Evolutionary conservation across 1,140 invertebrate genomes (phyloP).

Genomic region (Campoletis sonorensis): DNA sequence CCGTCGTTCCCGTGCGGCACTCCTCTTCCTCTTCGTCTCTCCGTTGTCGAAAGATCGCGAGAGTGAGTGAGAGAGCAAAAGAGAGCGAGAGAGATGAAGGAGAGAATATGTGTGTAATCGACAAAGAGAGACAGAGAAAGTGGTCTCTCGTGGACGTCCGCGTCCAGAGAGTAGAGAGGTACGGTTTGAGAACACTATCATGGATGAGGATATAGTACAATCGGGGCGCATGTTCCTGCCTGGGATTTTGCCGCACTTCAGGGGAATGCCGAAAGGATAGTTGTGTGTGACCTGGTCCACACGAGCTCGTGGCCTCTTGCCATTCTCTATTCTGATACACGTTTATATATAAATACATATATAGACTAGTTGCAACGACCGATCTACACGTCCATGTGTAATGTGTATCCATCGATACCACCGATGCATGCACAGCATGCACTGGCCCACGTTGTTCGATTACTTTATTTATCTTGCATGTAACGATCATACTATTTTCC

Average conservation of each 20-base stretch:
- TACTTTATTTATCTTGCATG: slow-evolving; percentile 65
- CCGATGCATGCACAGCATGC: slow-evolving; percentile 26
- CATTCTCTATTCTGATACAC: neutral
- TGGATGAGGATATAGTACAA: slow-evolving; percentile 31
- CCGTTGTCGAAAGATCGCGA: slow-evolving; percentile 45
- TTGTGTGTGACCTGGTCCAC: neutral
- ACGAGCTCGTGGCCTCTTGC: neutral
- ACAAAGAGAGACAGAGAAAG: slow-evolving; percentile 9
- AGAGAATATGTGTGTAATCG: neutral
- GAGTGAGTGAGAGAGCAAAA: neutral
- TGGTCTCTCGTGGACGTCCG: neutral
- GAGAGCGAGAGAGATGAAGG: neutral
- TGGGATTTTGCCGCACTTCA: slow-evolving; percentile 11
- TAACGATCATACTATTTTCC: slow-evolving; percentile 13
- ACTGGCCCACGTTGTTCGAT: slow-evolving; percentile 11
- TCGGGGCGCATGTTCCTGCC: slow-evolving; percentile 37
- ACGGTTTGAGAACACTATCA: slow-evolving; percentile 32
- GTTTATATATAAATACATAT: neutral
- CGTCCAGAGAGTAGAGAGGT: neutral
- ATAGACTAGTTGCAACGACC: neutral
- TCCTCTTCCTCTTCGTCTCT: slow-evolving; percentile 21
- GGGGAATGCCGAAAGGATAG: slow-evolving; percentile 33
- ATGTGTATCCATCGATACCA: neutral
- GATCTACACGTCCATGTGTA: neutral
- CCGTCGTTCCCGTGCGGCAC: slow-evolving; percentile 34